These are phyloP conservation scores for Neotoma lepida DNA, from an alignment of 2,113 vertebrate genomes.

Conservation along the genomic window DNA sequence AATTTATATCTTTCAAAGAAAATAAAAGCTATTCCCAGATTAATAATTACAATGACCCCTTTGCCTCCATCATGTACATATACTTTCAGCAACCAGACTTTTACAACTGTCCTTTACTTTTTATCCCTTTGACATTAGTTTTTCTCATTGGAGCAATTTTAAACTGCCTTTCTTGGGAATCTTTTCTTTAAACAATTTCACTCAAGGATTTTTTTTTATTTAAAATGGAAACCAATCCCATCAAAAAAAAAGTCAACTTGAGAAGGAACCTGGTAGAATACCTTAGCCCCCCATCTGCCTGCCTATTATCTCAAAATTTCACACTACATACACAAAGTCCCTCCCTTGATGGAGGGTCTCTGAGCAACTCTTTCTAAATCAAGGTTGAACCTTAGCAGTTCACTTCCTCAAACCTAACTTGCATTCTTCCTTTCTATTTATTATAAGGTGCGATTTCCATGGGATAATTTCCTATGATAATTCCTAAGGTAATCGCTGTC, in stretches of 20 bases:
- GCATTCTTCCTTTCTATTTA: neutral
- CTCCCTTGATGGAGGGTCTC: too few relatives aligned
- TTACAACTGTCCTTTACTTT: neutral
- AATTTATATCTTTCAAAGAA: neutral
- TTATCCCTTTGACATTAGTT: neutral
- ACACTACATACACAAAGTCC: neutral
- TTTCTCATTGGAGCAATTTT: neutral
- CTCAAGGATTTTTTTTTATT: neutral
- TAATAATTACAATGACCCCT: neutral
- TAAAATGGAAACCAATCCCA: slow-evolving; percentile 12
- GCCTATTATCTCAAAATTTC: neutral
- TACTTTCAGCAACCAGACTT: neutral
- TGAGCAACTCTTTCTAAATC: neutral
- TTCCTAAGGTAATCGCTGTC: neutral
- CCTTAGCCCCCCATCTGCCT: neutral
- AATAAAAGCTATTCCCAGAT: neutral
- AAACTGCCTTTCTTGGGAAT: neutral
- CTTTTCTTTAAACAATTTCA: slow-evolving; percentile 1
- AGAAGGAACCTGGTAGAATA: neutral
- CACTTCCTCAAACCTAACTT: neutral
- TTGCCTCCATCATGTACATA: neutral
- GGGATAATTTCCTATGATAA: neutral
- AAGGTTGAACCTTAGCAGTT: neutral
- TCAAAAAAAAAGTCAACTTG: neutral
- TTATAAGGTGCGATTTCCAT: neutral